phyloP scores from a whole-genome alignment of 2,888 invertebrate genomes.

The Creontiades dilutus region DNA sequence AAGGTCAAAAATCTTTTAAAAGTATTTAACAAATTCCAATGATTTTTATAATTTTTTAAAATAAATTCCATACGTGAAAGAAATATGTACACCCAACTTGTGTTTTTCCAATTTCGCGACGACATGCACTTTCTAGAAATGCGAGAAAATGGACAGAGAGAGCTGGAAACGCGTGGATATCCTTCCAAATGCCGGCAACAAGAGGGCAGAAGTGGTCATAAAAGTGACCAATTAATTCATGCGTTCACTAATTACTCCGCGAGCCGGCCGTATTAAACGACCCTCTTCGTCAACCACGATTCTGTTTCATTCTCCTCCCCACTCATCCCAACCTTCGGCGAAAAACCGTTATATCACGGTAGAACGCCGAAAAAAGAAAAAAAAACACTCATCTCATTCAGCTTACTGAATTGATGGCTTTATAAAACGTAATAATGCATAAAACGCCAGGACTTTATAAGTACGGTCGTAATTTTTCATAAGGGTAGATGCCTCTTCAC shows the following conservation, averaged over 20 bases:
- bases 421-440: slow-evolving; percentile 25
- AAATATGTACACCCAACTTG: too few species aligned
- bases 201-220: not conserved
- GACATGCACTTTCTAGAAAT: too few species aligned
- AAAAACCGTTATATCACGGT: not conserved
- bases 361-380: not conserved
- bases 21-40: too few species aligned
- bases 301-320: not conserved
- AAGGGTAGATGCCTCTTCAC: not conserved
- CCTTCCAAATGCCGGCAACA: not conserved
- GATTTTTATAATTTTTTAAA: too few species aligned
- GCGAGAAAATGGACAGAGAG: too few species aligned
- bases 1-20: too few species aligned
- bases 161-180: not conserved
- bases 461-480: slow-evolving; percentile 13
- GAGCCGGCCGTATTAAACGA: not conserved
- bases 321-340: not conserved
- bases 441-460: not conserved
- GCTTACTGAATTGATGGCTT: slow-evolving; percentile 15
- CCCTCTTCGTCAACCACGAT: not conserved
- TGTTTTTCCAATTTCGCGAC: too few species aligned
- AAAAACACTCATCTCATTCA: not conserved
- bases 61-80: too few species aligned
- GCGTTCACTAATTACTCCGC: not conserved
- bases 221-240: not conserved